Percentiles rank a stretch among this genome's conserved stretches.
Conservation (phyloP, 1,140 invertebrate genomes). For the Heliconius himera region DNA sequence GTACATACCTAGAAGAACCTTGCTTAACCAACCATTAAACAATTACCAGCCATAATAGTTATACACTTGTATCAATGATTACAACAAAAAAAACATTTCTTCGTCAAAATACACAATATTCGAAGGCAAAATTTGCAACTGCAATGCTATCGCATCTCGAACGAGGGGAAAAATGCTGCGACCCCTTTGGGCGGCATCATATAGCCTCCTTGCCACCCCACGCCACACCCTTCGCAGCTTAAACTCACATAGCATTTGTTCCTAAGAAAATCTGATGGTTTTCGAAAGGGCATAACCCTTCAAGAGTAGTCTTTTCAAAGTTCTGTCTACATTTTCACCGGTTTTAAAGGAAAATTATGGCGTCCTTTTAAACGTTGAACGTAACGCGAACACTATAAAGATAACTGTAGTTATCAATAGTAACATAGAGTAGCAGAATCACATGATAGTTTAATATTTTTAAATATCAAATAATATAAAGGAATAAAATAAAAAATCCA, state of each 20-base stretch:
- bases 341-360: constrained; percentile 4
- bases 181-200: constrained; percentile 49
- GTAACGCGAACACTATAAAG: neutral
- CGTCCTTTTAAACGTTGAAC: constrained; percentile 4
- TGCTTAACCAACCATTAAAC: neutral
- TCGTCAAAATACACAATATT: constrained; percentile 30
- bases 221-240: constrained; percentile 50
- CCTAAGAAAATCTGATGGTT: constrained; percentile 46
- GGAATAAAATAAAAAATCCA: too few relatives aligned
- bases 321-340: constrained; percentile 8
- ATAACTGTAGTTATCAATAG: too few relatives aligned
- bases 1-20: neutral
- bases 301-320: constrained; percentile 27
- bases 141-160: constrained; percentile 44
- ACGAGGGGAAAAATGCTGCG: constrained; percentile 46
- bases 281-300: constrained; percentile 36
- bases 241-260: constrained; percentile 47
- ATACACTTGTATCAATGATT: neutral
- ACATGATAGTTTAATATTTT: too few relatives aligned
- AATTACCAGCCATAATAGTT: neutral
- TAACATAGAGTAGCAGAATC: too few relatives aligned
- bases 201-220: constrained; percentile 46
- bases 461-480: too few relatives aligned
- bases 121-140: constrained; percentile 45
- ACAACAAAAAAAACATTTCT: neutral